Percentiles rank a stretch among this genome's conserved stretches.
Conservation (phyloP, 2,888 invertebrate genomes). For the Papilio protenor region DNA sequence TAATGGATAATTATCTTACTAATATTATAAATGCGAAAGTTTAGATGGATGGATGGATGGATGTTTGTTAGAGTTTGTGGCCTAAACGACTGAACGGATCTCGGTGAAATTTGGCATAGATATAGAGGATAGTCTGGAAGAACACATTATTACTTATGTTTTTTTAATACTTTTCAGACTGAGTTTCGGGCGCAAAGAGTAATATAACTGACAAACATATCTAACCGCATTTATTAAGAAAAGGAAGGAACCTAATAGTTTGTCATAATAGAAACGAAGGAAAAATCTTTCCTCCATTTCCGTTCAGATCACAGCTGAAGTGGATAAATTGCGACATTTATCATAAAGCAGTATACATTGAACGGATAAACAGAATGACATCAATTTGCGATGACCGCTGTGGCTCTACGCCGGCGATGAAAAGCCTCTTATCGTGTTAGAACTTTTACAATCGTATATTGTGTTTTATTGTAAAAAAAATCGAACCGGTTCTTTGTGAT, state of each 20-base stretch:
- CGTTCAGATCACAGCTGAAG: conserved; percentile 38
- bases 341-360: conserved; percentile 40
- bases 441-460: conserved; percentile 16
- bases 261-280: conserved; percentile 29
- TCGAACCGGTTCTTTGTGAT: background rate
- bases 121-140: no score
- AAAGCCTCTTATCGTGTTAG: conserved; percentile 29
- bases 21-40: no score
- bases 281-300: conserved; percentile 36
- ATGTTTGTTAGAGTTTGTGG: no score
- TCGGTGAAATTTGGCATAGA: no score
- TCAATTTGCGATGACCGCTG: conserved; percentile 40
- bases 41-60: no score
- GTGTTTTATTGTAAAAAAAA: conserved; percentile 18
- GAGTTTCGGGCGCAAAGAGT: background rate
- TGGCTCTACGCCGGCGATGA: conserved; percentile 39
- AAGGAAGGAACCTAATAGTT: conserved; percentile 1
- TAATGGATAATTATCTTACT: no score
- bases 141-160: no score
- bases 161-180: no score
- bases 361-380: conserved; percentile 41
- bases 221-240: conserved; percentile 4
- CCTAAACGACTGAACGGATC: no score
- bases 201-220: background rate
- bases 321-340: conserved; percentile 40